phyloP scores from a whole-genome alignment of 53 echinoderm and acorn worm species.

The Holothuria leucospilota region DNA sequence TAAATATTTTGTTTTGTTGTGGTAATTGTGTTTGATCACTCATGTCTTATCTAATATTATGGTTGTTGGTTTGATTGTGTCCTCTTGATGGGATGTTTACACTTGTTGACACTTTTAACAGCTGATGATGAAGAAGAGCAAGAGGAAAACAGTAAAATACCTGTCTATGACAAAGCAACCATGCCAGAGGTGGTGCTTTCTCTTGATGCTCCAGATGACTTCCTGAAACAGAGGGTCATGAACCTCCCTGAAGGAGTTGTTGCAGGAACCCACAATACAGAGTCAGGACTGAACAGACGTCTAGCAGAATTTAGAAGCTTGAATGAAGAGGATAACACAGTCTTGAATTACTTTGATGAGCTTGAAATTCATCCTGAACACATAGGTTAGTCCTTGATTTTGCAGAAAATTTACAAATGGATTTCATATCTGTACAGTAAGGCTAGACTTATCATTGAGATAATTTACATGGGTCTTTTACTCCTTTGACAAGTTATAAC shows the following conservation, averaged over 20 bases:
- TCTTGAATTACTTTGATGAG: slow-evolving; percentile 98
- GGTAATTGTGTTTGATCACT: too few species aligned
- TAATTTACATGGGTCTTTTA: too few species aligned
- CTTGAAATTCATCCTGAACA: slow-evolving; percentile 96
- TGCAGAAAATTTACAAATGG: neutral
- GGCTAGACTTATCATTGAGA: too few species aligned
- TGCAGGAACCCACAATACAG: slow-evolving; percentile 94
- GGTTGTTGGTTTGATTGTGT: neutral
- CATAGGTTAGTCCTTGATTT: slow-evolving; percentile 67
- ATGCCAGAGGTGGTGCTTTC: slow-evolving; percentile 97
- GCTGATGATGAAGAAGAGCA: slow-evolving; percentile 98
- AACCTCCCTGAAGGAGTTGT: slow-evolving; percentile 94
- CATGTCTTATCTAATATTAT: neutral
- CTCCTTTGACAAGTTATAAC: too few species aligned
- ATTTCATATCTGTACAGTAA: too few species aligned
- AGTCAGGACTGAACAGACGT: slow-evolving; percentile 85
- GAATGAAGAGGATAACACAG: slow-evolving; percentile 96
- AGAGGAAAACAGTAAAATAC: slow-evolving; percentile 87
- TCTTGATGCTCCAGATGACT: slow-evolving; percentile 84
- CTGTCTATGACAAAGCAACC: slow-evolving; percentile 82
- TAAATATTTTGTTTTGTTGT: too few species aligned
- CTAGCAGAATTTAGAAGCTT: slow-evolving; percentile 84
- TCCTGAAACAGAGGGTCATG: slow-evolving; percentile 95
- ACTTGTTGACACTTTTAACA: slow-evolving; percentile 15
- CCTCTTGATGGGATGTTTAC: neutral